phyloP scores from a whole-genome alignment of 2,888 invertebrate species.

The Ernsta delagoae region DNA sequence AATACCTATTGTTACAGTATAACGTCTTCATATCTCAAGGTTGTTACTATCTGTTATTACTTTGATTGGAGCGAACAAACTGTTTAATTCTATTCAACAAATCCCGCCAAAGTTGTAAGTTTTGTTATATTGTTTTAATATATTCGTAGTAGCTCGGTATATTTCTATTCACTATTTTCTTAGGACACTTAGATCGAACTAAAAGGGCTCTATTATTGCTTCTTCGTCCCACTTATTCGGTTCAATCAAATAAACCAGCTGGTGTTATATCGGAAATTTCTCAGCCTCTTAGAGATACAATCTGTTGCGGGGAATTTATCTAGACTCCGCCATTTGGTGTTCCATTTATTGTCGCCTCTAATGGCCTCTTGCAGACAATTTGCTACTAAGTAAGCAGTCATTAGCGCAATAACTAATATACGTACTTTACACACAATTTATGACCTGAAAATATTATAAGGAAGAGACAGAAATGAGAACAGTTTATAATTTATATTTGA shows the following conservation, averaged over 20 bases:
- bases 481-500: not conserved
- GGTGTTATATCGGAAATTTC: constrained; percentile 26
- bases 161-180: constrained; percentile 15
- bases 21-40: too few relatives aligned
- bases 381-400: constrained; percentile 11
- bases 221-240: constrained; percentile 16
- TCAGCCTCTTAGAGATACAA: constrained; percentile 27
- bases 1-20: too few relatives aligned
- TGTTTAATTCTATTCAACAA: not conserved
- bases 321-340: constrained; percentile 16
- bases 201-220: constrained; percentile 24
- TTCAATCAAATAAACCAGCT: constrained; percentile 22
- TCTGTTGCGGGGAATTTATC: constrained; percentile 25
- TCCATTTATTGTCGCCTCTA: constrained; percentile 12
- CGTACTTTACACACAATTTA: constrained; percentile 8
- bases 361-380: constrained; percentile 8
- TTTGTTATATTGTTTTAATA: constrained; percentile 1
- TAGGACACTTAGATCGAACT: constrained; percentile 4
- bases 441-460: constrained; percentile 2
- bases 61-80: not conserved
- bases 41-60: too few relatives aligned
- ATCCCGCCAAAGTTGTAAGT: not conserved
- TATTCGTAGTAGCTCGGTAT: not conserved
- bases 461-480: not conserved
- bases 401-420: constrained; percentile 16